A percentile compares a stretch with the other conserved stretches of the same genome.
Conservation (phyloP, 2,113 vertebrate species). For the Oryzias javanicus region DNA sequence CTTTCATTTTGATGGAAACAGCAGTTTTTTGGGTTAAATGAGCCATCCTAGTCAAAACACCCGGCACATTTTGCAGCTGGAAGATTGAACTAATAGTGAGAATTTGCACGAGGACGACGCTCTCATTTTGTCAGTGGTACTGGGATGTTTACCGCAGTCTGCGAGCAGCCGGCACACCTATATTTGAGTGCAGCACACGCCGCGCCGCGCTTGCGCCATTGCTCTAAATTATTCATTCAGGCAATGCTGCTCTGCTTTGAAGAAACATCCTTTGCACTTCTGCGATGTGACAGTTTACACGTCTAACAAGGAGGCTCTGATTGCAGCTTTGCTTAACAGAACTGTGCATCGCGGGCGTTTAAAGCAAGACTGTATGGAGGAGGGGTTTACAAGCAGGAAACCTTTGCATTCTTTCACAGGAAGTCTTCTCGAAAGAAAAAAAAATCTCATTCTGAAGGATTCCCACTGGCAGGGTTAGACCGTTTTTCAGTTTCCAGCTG, state of each 20-base stretch:
- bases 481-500: slow-evolving; percentile 16
- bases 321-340: slow-evolving; percentile 30
- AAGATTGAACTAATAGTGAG: slow-evolving; percentile 8
- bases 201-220: slow-evolving; percentile 25
- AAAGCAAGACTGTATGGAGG: slow-evolving; percentile 28
- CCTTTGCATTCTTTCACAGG: slow-evolving; percentile 6
- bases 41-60: slow-evolving; percentile 16
- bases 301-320: slow-evolving; percentile 19
- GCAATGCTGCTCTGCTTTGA: slow-evolving; percentile 36
- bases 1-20: slow-evolving; percentile 21
- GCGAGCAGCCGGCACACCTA: slow-evolving; percentile 4
- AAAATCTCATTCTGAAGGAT: slow-evolving; percentile 28
- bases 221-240: slow-evolving; percentile 62
- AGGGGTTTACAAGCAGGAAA: slow-evolving; percentile 19
- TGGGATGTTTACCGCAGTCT: slow-evolving; percentile 8
- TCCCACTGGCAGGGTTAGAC: slow-evolving; percentile 7
- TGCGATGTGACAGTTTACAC: slow-evolving; percentile 47
- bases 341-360: slow-evolving; percentile 4
- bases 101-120: slow-evolving; percentile 9
- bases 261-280: slow-evolving; percentile 34
- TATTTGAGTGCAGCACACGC: slow-evolving; percentile 25
- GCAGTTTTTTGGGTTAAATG: slow-evolving; percentile 44
- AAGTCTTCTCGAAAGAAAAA: slow-evolving; percentile 29
- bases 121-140: background rate
- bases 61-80: background rate